Percentiles rank a stretch among this genome's conserved stretches.
phyloP scores from a whole-genome alignment of 2,797 vertebrate species.

The Sebastiscus albofasciatus region DNA sequence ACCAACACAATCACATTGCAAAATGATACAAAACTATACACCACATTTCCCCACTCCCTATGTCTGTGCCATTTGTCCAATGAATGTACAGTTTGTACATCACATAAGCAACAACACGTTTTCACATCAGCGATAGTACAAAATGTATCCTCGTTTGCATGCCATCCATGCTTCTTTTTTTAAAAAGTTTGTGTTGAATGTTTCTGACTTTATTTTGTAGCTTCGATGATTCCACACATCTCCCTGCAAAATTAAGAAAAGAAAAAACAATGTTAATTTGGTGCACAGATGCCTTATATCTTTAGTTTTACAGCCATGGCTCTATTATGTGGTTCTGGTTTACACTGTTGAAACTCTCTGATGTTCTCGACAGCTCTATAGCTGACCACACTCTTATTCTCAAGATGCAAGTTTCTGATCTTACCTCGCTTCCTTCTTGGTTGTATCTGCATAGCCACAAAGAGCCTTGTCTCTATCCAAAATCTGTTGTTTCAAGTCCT shows the following conservation, averaged over 20 bases:
- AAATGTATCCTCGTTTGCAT: not conserved
- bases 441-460: conserved; percentile 74
- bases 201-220: conserved; percentile 23
- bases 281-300: not conserved
- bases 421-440: conserved; percentile 72
- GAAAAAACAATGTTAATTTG: not conserved
- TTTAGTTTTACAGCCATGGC: not conserved
- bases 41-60: not conserved
- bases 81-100: not conserved
- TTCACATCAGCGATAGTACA: not conserved
- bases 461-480: conserved; percentile 72
- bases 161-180: not conserved
- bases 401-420: conserved; percentile 11
- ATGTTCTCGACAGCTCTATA: not conserved
- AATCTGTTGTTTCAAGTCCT: conserved; percentile 68
- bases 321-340: not conserved
- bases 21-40: not conserved
- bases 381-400: not conserved
- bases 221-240: conserved; percentile 53
- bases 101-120: not conserved
- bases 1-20: not conserved
- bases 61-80: not conserved
- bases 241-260: conserved; percentile 60
- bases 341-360: not conserved
- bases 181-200: not conserved